Conservation (phyloP, 1,140 invertebrate genomes). For the Diachasmimorpha longicaudata region DNA sequence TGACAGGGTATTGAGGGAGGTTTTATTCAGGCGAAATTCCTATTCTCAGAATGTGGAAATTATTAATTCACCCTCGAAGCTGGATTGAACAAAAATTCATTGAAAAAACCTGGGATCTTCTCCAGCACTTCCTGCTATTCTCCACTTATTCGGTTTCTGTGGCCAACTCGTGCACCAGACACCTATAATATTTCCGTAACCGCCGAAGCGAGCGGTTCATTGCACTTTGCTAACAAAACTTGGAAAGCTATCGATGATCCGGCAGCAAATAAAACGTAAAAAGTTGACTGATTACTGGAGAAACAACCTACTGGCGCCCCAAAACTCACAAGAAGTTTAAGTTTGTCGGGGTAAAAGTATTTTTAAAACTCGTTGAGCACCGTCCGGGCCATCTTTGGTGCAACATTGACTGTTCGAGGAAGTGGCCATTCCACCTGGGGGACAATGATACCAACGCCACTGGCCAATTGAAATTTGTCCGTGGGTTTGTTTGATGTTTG, state of each 20-base stretch:
- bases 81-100: not conserved
- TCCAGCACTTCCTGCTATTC: not conserved
- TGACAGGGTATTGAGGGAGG: too few relatives aligned
- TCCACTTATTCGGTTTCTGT: constrained; percentile 7
- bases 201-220: constrained; percentile 17
- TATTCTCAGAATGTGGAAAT: not conserved
- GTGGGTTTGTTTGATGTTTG: not conserved
- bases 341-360: constrained; percentile 36
- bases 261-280: not conserved
- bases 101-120: not conserved
- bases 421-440: not conserved
- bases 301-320: constrained; percentile 29
- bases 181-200: constrained; percentile 22
- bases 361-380: constrained; percentile 43
- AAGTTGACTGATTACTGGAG: not conserved
- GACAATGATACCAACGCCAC: not conserved
- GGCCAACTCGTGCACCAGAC: not conserved
- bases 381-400: constrained; percentile 23
- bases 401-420: not conserved
- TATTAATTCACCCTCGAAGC: not conserved
- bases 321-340: constrained; percentile 38
- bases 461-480: not conserved
- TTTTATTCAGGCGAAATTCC: too few relatives aligned
- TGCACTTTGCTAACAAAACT: constrained; percentile 20
- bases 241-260: not conserved